Percentiles rank a stretch among this genome's conserved stretches.
These are phyloP conservation scores for Catharus fuscescens DNA, from an alignment of 2,113 vertebrate species.

Conservation along the genomic window DNA sequence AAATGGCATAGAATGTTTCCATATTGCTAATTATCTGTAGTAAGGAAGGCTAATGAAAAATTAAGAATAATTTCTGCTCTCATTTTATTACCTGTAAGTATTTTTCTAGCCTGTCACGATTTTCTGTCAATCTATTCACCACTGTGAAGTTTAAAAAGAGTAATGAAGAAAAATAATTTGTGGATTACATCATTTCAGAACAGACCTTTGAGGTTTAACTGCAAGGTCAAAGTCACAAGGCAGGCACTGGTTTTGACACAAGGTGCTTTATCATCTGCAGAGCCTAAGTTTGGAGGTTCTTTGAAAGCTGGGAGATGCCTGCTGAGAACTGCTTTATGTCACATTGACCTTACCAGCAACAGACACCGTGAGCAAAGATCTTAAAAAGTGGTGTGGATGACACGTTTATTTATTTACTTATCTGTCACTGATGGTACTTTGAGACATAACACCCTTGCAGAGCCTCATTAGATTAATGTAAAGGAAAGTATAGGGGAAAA, in stretches of 20 bases:
- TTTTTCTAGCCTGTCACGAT: background rate
- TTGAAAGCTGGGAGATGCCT: constrained; percentile 21
- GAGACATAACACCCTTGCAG: background rate
- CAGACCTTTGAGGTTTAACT: background rate
- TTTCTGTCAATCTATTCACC: background rate
- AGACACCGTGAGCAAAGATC: constrained; percentile 2
- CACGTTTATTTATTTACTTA: constrained; percentile 11
- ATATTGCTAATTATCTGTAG: background rate
- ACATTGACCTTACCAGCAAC: constrained; percentile 30
- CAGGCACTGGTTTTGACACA: constrained; percentile 2
- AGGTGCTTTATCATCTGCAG: constrained; percentile 37
- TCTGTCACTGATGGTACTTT: background rate
- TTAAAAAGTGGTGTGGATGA: background rate
- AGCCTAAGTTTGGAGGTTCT: background rate
- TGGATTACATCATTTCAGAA: background rate
- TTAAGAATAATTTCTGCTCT: background rate
- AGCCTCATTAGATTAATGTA: background rate
- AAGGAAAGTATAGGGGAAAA: background rate
- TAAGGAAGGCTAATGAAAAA: background rate
- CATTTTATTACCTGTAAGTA: background rate
- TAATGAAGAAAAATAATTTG: background rate
- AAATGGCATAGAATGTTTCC: background rate
- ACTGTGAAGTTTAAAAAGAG: background rate
- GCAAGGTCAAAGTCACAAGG: background rate
- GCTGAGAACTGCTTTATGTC: constrained; percentile 48